Percentiles rank a stretch among this genome's conserved stretches.
Conservation (phyloP, 1,140 invertebrate genomes). For the Pseudomyrmex dendroicus region DNA sequence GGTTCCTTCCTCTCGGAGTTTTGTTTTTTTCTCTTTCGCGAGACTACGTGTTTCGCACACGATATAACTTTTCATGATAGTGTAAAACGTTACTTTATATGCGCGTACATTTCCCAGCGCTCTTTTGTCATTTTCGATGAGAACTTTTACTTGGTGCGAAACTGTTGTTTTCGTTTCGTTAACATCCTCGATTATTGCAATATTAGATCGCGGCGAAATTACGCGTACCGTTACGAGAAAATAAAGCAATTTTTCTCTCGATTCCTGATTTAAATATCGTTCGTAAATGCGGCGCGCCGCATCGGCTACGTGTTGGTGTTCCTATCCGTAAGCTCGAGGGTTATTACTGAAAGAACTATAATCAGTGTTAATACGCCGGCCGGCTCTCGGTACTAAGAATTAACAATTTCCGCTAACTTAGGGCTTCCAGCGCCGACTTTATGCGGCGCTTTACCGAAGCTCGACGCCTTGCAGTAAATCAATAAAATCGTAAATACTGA, state of each 20-base stretch:
- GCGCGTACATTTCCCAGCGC: neutral
- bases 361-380: conserved; percentile 29
- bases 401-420: conserved; percentile 43
- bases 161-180: too few species aligned
- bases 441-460: conserved; percentile 5
- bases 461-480: conserved; percentile 1
- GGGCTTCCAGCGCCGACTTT: conserved; percentile 20
- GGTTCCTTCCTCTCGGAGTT: conserved; percentile 14
- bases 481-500: conserved; percentile 37
- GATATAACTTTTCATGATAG: neutral
- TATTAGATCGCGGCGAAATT: too few species aligned
- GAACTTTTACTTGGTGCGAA: neutral
- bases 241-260: conserved; percentile 10
- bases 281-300: neutral
- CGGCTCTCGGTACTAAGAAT: conserved; percentile 49
- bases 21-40: neutral
- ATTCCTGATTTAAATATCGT: conserved; percentile 32
- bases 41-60: neutral
- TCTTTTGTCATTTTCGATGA: neutral
- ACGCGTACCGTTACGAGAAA: conserved; percentile 1
- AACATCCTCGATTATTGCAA: too few species aligned
- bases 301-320: neutral
- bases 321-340: conserved; percentile 28
- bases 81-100: neutral
- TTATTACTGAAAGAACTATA: conserved; percentile 48